phyloP scores from a whole-genome alignment of 2,888 invertebrate species.

The Bembecia ichneumoniformis region DNA sequence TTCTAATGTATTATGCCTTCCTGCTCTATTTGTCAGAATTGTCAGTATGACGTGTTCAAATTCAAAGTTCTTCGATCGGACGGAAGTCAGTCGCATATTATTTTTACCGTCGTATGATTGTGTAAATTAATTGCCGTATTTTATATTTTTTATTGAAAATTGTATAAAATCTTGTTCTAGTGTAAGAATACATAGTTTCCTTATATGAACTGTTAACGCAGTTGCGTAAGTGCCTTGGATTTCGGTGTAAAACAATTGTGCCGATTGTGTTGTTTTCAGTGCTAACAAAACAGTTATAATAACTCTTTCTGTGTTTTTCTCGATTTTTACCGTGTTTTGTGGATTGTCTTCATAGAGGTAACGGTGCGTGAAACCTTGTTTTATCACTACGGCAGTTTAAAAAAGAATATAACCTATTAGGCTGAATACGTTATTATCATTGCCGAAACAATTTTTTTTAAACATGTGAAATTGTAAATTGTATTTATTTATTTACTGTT shows the following conservation, averaged over 20 bases:
- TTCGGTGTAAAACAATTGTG: conserved; percentile 22
- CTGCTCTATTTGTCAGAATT: conserved; percentile 36
- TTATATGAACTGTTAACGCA: conserved; percentile 10
- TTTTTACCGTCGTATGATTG: conserved; percentile 30
- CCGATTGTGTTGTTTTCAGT: conserved; percentile 5
- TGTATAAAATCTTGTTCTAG: conserved; percentile 21
- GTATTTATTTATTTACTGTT: no score
- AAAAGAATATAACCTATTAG: conserved; percentile 9
- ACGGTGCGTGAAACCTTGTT: conserved; percentile 34
- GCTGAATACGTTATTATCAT: not conserved
- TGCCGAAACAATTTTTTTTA: no score
- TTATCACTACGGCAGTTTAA: conserved; percentile 34
- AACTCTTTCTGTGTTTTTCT: conserved; percentile 31
- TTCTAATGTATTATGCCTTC: conserved; percentile 27
- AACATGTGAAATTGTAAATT: no score
- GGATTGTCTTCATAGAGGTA: conserved; percentile 44
- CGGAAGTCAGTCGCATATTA: conserved; percentile 63
- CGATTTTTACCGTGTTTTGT: conserved; percentile 45
- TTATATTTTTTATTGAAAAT: conserved; percentile 22
- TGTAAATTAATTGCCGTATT: conserved; percentile 39
- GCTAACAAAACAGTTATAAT: conserved; percentile 20
- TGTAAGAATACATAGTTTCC: conserved; percentile 6
- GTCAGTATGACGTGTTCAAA: conserved; percentile 55
- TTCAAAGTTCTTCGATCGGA: conserved; percentile 35
- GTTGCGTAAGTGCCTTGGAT: conserved; percentile 18